phyloP scores from a whole-genome alignment of 2,888 invertebrate genomes.

The Drosophila rellima region DNA sequence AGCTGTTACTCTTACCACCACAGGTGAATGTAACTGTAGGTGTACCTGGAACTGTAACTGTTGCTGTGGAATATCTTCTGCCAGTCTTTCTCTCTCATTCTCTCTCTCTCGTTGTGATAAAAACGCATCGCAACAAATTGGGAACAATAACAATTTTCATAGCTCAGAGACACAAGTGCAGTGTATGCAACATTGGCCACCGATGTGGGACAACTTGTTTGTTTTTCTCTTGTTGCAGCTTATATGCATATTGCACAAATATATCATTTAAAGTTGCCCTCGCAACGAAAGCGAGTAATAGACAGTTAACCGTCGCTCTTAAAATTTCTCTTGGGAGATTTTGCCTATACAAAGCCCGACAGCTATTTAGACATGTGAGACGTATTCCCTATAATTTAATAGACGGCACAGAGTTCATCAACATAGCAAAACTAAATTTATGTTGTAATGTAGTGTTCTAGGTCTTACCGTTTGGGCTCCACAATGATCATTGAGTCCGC shows the following conservation, averaged over 20 bases:
- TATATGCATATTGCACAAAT: constrained; percentile 16
- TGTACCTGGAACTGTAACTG: neutral
- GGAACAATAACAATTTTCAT: constrained; percentile 41
- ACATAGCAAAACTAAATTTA: too few relatives aligned
- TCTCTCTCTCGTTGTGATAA: constrained; percentile 10
- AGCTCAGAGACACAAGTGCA: constrained; percentile 31
- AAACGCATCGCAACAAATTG: constrained; percentile 48
- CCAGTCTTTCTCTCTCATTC: neutral
- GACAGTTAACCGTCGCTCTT: neutral
- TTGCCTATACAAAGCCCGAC: neutral
- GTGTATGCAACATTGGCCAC: constrained; percentile 34
- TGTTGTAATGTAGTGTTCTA: too few relatives aligned
- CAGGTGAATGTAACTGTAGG: constrained; percentile 1
- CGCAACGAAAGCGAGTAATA: neutral
- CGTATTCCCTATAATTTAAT: too few relatives aligned
- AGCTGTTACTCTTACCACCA: constrained; percentile 9
- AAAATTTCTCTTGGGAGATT: neutral
- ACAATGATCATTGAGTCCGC: too few relatives aligned
- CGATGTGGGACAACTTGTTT: constrained; percentile 15
- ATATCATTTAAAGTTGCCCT: constrained; percentile 15
- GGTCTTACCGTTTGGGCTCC: too few relatives aligned
- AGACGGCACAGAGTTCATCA: too few relatives aligned
- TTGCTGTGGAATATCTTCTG: constrained; percentile 6
- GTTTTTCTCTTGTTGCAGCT: constrained; percentile 16
- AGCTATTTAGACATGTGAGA: neutral